phyloP scores from a whole-genome alignment of 2,888 invertebrate species.

The Erebia ligea region DNA sequence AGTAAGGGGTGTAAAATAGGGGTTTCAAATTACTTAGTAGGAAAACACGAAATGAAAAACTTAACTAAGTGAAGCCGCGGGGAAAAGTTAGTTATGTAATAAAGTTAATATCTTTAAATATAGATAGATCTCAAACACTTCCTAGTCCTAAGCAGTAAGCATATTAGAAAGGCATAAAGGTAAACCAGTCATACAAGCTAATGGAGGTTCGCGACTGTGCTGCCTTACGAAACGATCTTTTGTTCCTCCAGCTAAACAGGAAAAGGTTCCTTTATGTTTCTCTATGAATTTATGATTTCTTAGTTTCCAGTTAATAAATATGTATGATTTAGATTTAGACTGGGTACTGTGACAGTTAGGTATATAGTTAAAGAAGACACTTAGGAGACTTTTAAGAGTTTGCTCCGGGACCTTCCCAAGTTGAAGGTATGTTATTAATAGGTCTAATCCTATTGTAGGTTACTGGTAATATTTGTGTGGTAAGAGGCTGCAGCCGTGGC shows the following conservation, averaged over 20 bases:
- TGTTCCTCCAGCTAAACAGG: conserved; percentile 36
- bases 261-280: conserved; percentile 26
- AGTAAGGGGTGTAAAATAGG: no score
- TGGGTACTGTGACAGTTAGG: no score
- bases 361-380: no score
- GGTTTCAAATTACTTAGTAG: no score
- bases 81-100: no score
- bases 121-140: conserved; percentile 34
- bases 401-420: neutral
- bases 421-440: conserved; percentile 3
- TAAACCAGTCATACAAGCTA: conserved; percentile 39
- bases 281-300: neutral
- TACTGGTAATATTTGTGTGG: no score
- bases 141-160: conserved; percentile 31
- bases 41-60: no score
- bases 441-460: neutral
- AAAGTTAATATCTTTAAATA: neutral
- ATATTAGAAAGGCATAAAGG: conserved; percentile 41
- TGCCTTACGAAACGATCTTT: conserved; percentile 38
- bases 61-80: no score
- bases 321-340: no score
- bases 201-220: conserved; percentile 31
- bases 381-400: no score
- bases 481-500: no score
- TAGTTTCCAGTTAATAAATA: no score